These are phyloP conservation scores for Rousettus madagascariensis DNA, from an alignment of 2,797 vertebrate species.

Conservation along the genomic window DNA sequence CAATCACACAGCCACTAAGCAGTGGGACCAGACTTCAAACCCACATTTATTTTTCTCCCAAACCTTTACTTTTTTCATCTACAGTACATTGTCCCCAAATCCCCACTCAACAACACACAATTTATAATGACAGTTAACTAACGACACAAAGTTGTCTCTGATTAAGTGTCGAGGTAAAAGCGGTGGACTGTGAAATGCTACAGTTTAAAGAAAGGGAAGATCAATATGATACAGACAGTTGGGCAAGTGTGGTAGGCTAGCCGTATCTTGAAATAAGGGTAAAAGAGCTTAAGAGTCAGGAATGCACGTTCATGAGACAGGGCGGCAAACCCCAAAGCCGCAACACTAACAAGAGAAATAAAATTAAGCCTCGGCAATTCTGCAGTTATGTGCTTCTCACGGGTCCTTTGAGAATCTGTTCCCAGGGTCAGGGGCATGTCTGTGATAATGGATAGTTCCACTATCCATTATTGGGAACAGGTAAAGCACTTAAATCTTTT, in stretches of 20 bases:
- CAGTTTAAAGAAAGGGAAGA: neutral
- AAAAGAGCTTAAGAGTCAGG: neutral
- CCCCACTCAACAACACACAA: neutral
- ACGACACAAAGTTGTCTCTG: neutral
- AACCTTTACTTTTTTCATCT: neutral
- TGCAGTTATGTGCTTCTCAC: neutral
- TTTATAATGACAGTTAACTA: neutral
- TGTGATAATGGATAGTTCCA: neutral
- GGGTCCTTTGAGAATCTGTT: neutral
- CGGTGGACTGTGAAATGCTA: neutral
- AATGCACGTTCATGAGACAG: neutral
- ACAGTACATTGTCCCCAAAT: neutral
- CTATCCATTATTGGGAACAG: neutral
- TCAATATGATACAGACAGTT: neutral
- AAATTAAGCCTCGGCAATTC: neutral
- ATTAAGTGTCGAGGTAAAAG: neutral
- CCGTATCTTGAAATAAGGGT: neutral
- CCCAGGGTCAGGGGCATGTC: neutral
- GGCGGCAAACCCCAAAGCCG: neutral
- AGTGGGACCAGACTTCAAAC: neutral
- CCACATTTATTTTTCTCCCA: neutral
- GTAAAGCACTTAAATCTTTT: neutral
- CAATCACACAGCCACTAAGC: neutral
- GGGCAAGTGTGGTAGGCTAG: neutral
- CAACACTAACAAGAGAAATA: neutral